Evolutionary conservation across 2,113 vertebrate species (phyloP), one percentile per base, ranked within the genome.

Genomic region (Brevimyrus niger): DNA sequence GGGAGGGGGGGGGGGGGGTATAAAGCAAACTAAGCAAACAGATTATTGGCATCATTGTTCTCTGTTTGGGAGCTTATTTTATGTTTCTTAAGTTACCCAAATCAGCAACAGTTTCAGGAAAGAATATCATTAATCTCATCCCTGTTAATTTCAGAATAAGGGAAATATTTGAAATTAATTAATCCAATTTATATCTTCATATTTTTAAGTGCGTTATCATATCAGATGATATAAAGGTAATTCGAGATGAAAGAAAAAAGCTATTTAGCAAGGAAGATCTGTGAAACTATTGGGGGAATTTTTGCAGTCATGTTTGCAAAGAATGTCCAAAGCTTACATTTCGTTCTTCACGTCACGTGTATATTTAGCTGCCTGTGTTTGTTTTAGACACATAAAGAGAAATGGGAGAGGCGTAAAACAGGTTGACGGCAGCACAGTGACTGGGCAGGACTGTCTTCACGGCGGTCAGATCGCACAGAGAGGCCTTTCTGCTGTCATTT

Each of bases 401-500:
- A 80, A 93, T 92, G 94, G 93, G 90, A 91, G 90, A 91, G 91
- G 92, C 93, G 93, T 94, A 92, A 92, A 94, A 92, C 91, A 92
- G 90, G 92, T 87, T 2, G 89, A 93, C 4, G 15, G 27, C 17
- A 42, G 53, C 0, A 4, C n/a, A 31, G n/a, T 55, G 17, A 65
- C 53, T 65, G 8, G 87, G 87, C 38, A n/a, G 55, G 87, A 23
- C 83, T 27, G 91, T 92, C 94, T 94, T 94, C 61, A 53, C 92
- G 94, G 93, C 93, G 89, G 89, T 93, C 91, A 94, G 89, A 93
- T 94, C 93, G 90, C 91, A 92, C 94, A 94, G 92, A 87, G 92
- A 92, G 93, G 93, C 94, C 92, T 93, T 94, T 94, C 92, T 92
- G 91, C 19, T 94, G 92, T 94, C 94, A 94, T 95, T 94, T 91